Evolutionary conservation across 2,888 invertebrate species (phyloP).

Genomic region (Polydrusus cervinus): DNA sequence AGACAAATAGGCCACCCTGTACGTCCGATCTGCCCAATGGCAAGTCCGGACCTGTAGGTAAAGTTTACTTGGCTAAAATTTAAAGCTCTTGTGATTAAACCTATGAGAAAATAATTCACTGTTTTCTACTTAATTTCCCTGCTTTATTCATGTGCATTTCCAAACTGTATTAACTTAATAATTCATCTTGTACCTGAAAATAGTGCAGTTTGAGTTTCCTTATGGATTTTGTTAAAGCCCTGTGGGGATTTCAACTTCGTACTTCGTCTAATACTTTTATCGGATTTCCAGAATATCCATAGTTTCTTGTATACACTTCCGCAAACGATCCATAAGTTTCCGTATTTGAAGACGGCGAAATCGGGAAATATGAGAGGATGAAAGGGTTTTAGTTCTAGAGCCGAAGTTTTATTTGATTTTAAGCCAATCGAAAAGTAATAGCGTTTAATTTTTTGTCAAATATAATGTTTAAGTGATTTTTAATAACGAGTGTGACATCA

Average conservation of each 20-base stretch:
- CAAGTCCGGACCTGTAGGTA: no score
- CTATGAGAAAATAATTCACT: no score
- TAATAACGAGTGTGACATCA: no score
- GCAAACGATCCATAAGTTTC: slow-evolving; percentile 14
- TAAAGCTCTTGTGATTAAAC: no score
- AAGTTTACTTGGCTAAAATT: no score
- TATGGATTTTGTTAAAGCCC: slow-evolving; percentile 7
- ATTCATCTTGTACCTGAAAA: background rate
- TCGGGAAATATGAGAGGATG: slow-evolving; percentile 12
- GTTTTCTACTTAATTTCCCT: background rate
- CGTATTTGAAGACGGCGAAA: slow-evolving; percentile 16
- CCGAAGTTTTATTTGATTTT: slow-evolving; percentile 6
- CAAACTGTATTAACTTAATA: no score
- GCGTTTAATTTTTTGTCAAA: no score
- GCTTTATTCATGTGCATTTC: background rate
- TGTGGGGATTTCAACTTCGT: slow-evolving; percentile 11
- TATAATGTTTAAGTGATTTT: no score
- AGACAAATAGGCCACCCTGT: no score
- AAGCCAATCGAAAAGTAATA: background rate
- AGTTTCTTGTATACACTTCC: slow-evolving; percentile 24
- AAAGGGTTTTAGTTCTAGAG: slow-evolving; percentile 1
- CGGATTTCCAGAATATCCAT: slow-evolving; percentile 28
- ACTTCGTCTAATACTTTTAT: slow-evolving; percentile 25
- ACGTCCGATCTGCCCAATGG: no score
- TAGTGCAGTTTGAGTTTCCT: background rate